These are phyloP conservation scores for Ceyx cyanopectus DNA, from an alignment of 2,113 vertebrate genomes.

Conservation along the genomic window DNA sequence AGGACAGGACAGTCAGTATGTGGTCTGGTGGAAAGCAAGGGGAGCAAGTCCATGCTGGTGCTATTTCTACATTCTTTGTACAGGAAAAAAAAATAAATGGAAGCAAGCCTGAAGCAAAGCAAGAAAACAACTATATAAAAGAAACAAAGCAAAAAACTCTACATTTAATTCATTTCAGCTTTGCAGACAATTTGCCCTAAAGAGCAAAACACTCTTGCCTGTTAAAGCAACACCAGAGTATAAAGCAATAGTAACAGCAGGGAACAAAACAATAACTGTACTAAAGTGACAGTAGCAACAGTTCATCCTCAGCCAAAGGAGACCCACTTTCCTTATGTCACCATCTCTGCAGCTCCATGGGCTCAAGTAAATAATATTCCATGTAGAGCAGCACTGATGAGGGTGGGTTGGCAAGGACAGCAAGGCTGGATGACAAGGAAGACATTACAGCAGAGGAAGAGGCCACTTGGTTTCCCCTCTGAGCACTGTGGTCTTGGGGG, in stretches of 20 bases:
- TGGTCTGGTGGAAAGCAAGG: not conserved
- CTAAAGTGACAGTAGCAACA: not conserved
- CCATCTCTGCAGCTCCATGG: fast-evolving
- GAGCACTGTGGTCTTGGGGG: not conserved
- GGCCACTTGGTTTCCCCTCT: not conserved
- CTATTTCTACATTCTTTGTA: not conserved
- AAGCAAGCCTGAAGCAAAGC: not conserved
- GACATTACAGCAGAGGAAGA: not conserved
- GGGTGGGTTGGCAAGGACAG: not conserved
- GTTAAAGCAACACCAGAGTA: not conserved
- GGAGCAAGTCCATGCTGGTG: not conserved
- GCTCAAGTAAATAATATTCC: not conserved
- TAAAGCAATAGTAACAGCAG: not conserved
- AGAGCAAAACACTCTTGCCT: not conserved
- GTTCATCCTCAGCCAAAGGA: not conserved
- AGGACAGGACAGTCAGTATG: not conserved
- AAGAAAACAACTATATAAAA: not conserved
- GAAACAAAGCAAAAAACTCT: not conserved
- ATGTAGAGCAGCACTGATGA: not conserved
- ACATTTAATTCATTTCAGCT: not conserved
- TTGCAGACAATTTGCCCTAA: not conserved
- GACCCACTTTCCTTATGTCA: not conserved
- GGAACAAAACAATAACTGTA: not conserved
- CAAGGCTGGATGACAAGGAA: not conserved
- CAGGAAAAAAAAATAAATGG: not conserved